phyloP scores from a whole-genome alignment of 2,113 vertebrate genomes.

The Dissostichus mawsoni region DNA sequence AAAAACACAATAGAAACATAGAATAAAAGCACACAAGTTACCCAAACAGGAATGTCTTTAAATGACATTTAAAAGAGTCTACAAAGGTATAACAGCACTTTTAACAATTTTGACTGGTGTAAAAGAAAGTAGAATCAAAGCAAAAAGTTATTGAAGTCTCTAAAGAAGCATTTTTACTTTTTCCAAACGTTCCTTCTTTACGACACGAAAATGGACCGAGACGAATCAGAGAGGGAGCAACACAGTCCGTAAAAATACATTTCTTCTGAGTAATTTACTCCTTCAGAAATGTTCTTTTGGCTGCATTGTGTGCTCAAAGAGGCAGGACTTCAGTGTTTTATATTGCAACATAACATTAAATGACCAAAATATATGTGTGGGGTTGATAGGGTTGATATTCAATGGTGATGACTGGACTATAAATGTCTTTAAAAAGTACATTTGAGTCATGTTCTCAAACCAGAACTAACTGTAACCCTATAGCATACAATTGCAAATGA shows the following conservation, averaged over 20 bases:
- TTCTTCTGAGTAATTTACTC: slow-evolving; percentile 22
- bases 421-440: slow-evolving; percentile 1
- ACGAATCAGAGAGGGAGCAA: slow-evolving; percentile 27
- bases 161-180: too few relatives aligned
- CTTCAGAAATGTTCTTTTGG: slow-evolving; percentile 15
- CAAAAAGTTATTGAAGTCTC: too few relatives aligned
- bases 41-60: too few relatives aligned
- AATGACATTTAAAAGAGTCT: too few relatives aligned
- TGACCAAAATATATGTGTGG: background rate
- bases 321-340: slow-evolving; percentile 14
- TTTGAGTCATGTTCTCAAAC: background rate
- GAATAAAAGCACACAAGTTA: too few relatives aligned
- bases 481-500: too few relatives aligned
- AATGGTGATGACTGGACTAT: slow-evolving; percentile 1
- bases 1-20: too few relatives aligned
- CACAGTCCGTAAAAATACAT: slow-evolving; percentile 4
- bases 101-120: too few relatives aligned
- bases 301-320: background rate
- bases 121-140: too few relatives aligned
- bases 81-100: too few relatives aligned
- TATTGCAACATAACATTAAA: background rate
- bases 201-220: too few relatives aligned
- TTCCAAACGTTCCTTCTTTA: too few relatives aligned
- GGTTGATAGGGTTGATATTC: slow-evolving; percentile 1
- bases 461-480: background rate